Evolutionary conservation across 2,797 vertebrate genomes (phyloP).

Genomic region (Erethizon dorsatum): DNA sequence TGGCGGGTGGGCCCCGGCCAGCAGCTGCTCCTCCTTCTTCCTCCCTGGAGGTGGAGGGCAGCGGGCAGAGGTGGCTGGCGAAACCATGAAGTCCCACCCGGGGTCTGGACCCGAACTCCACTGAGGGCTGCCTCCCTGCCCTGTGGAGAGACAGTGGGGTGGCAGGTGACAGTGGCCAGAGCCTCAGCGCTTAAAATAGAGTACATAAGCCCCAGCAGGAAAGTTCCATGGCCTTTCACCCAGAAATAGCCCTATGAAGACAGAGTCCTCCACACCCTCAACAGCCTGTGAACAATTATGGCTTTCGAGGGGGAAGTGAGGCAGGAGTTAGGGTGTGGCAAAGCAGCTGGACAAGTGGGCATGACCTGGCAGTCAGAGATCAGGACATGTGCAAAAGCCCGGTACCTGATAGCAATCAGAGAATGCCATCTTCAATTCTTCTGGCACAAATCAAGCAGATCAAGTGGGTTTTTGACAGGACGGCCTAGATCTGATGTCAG

Average conservation of each 20-base stretch:
- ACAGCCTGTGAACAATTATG: not conserved
- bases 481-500: not conserved
- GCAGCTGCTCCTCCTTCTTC: not conserved
- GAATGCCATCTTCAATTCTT: not conserved
- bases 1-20: slow-evolving; percentile 70
- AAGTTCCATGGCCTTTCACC: not conserved
- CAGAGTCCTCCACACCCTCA: not conserved
- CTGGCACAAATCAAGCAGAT: not conserved
- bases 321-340: not conserved
- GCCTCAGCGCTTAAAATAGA: not conserved
- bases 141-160: slow-evolving; percentile 78
- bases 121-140: slow-evolving; percentile 77
- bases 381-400: not conserved
- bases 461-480: not conserved
- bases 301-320: not conserved
- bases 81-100: slow-evolving; percentile 78
- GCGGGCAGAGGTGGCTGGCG: slow-evolving; percentile 63
- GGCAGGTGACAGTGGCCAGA: slow-evolving; percentile 64
- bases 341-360: not conserved
- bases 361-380: not conserved
- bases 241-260: not conserved
- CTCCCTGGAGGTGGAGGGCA: slow-evolving; percentile 48
- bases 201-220: not conserved
- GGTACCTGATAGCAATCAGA: not conserved
- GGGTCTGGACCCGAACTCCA: slow-evolving; percentile 80